Base-by-base conservation (phyloP, 1,140 invertebrate species). In the Drosophila quadrilineata region DNA sequence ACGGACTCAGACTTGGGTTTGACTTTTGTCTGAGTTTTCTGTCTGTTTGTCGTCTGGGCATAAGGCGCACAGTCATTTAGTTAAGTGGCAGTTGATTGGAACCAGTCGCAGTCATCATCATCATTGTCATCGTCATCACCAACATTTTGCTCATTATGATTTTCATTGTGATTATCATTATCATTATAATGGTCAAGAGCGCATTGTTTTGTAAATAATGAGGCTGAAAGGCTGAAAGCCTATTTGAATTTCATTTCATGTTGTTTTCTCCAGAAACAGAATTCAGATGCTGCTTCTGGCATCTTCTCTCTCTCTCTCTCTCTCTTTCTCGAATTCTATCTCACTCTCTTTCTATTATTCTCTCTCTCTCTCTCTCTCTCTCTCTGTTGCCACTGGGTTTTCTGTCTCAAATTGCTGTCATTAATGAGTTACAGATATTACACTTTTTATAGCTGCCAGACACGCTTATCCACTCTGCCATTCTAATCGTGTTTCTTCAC, bases 391-490 rank as follows among this genome's bases (percentile, higher is more conserved):
- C 16, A 14, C n/a, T 6, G 14, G 52, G 48, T 24, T 45, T 45
- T 52, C 40, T 46, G 71, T 70, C 71, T 77, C 45, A 75, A 82
- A 73, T 75, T 72, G 71, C 79, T 85, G 79, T 85, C 79, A 77
- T 86, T 85, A 85, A 79, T 75, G 74, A 85, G 79, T 85, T 85
- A 84, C 79, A 84, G 79, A 84, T 84, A 84, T 85, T 84, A 85
- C 79, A 85, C 79, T 85, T 84, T n/a, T 85, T 85, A 85, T 85
- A 72, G 80, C 79, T 59, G 54, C 36, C 79, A 85, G 79, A 85
- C 80, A 85, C 79, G 79, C 79, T 85, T 85, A 85, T 85, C 79
- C 79, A 85, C 79, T 85, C 54, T 66, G n/a, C 45, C 56, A 66
- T 52, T 65, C 74, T 77, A 85, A 84, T 84, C 77, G 79, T 85